Base-by-base conservation (phyloP, 1,140 invertebrate species). In the Harpegnathos saltator region DNA sequence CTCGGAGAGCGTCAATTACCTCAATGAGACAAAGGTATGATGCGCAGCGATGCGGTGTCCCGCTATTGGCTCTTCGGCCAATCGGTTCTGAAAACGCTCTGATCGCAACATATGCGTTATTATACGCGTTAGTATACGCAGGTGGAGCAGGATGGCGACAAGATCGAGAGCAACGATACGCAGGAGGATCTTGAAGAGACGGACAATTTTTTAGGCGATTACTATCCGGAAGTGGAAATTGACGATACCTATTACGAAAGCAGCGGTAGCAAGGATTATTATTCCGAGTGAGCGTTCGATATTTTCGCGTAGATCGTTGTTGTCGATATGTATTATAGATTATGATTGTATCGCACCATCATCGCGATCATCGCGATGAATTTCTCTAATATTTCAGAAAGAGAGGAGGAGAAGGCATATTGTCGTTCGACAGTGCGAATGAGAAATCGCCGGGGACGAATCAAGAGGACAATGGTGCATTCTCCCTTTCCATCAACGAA, bases 261-360 rank as follows among this genome's bases (percentile, higher is more conserved):
- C 56, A 83, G 69, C 0, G 86, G 87, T 63, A 85, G 52, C 26
- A 81, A 89, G 24, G 48, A 74, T 63, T 68, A 83, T 68, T 85
- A 90, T 56, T 80, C 62, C 82, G 80, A 91, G 89, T 90, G 66
- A 87, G 86, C 88, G 82, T 33, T 54, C 1, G 3, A 44, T 52
- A 50, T n/a, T 73, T 7, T 26, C 9, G 15, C n/a, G n/a, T n/a
- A n/a, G n/a, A n/a, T n/a, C n/a, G n/a, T n/a, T n/a, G n/a, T 58
- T 12, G 63, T n/a, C 9, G 17, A 14, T 14, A 0, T 38, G 68
- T n/a, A n/a, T 17, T 5, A 33, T 33, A 66, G 65, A 3, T 73
- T 78, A n/a, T n/a, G n/a, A n/a, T n/a, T n/a, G n/a, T n/a, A n/a
- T n/a, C n/a, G n/a, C n/a, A n/a, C n/a, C n/a, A n/a, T n/a, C n/a